Percentiles rank a stretch among this genome's conserved stretches.
Evolutionary conservation across 2,113 vertebrate genomes (phyloP).

Genomic region (Carassius carassius): DNA sequence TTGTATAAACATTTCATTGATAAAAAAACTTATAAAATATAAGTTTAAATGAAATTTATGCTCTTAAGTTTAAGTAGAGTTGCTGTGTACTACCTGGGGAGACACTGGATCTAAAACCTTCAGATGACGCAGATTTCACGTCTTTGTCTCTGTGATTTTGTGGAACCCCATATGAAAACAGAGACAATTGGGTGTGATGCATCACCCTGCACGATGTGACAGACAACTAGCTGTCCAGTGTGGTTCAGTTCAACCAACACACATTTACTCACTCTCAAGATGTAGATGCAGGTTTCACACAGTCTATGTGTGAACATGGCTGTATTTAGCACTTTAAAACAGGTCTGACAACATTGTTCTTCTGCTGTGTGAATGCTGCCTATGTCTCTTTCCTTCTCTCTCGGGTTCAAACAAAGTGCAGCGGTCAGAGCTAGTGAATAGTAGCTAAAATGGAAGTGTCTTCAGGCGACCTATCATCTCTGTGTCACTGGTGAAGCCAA

Average conservation of each 20-base stretch:
- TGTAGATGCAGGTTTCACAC: not conserved
- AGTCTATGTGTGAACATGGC: not conserved
- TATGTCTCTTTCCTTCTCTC: slow-evolving; percentile 21
- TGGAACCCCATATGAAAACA: not conserved
- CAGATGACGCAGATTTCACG: not conserved
- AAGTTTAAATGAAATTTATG: too few species aligned
- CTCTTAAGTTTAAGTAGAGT: too few species aligned
- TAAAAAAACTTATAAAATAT: too few species aligned
- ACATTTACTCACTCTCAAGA: not conserved
- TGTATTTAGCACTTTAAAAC: not conserved
- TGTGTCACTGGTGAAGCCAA: slow-evolving; percentile 77
- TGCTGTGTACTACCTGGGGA: too few species aligned
- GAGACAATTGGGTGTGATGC: not conserved
- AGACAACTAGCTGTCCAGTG: not conserved
- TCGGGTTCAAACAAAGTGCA: slow-evolving; percentile 89
- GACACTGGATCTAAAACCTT: not conserved
- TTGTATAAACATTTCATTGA: too few species aligned
- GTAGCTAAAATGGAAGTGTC: slow-evolving; percentile 82
- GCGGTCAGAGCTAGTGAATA: slow-evolving; percentile 79
- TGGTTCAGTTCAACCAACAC: not conserved
- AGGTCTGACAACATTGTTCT: not conserved
- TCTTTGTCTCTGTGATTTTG: not conserved
- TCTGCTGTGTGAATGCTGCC: not conserved
- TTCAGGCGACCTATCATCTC: slow-evolving; percentile 87
- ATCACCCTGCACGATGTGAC: not conserved